Percentiles rank a stretch among this genome's conserved stretches.
Evolutionary conservation across 1,140 invertebrate genomes (phyloP).

Genomic region (Leptopilina clavipes): DNA sequence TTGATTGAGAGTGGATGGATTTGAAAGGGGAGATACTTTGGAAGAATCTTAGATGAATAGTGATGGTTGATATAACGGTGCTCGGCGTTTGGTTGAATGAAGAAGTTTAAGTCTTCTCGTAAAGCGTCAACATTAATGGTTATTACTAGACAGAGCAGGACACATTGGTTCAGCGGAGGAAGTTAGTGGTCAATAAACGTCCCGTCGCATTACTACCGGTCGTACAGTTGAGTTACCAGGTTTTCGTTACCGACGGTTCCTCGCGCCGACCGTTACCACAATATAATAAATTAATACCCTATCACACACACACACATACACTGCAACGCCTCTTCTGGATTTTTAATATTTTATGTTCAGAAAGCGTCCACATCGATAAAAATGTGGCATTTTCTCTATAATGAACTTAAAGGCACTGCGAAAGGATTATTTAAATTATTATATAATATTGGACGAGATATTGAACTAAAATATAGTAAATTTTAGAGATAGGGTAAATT

Average conservation of each 20-base stretch:
- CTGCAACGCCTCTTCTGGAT: conserved; percentile 4
- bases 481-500: too few species aligned
- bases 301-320: conserved; percentile 39
- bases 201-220: conserved; percentile 55
- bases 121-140: conserved; percentile 64
- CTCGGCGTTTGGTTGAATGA: conserved; percentile 41
- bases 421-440: too few species aligned
- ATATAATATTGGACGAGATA: too few species aligned
- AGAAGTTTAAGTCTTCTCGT: conserved; percentile 60
- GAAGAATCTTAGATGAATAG: conserved; percentile 13
- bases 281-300: conserved; percentile 62
- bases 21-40: not conserved
- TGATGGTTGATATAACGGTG: conserved; percentile 5
- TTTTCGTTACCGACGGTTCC: conserved; percentile 39
- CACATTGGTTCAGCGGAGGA: conserved; percentile 49
- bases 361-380: too few species aligned
- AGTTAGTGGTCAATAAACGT: conserved; percentile 68
- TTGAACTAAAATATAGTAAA: too few species aligned
- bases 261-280: conserved; percentile 38
- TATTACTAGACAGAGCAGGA: conserved; percentile 60
- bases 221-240: conserved; percentile 56
- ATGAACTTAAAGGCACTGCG: too few species aligned
- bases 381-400: too few species aligned
- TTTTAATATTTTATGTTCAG: conserved; percentile 38
- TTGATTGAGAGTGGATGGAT: not conserved